Evolutionary conservation across 1,140 invertebrate species (phyloP).

Genomic region (Littorina saxatilis): DNA sequence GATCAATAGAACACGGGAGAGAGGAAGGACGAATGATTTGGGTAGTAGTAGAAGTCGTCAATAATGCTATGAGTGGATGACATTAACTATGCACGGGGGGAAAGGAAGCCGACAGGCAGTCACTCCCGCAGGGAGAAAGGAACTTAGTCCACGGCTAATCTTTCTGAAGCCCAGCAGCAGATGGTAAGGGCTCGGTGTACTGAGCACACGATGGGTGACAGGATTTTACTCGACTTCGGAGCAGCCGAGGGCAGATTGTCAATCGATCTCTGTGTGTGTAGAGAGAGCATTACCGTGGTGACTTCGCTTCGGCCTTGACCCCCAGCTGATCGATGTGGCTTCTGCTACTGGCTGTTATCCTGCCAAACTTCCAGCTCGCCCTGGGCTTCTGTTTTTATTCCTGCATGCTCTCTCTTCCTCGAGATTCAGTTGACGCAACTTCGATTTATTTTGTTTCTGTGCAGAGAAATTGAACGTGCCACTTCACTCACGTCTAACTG

Average conservation of each 20-base stretch:
- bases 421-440: too few species aligned
- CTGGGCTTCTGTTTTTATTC: too few species aligned
- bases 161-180: not conserved
- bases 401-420: too few species aligned
- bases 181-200: not conserved
- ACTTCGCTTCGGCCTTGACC: too few species aligned
- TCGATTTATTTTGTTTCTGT: too few species aligned
- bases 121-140: not conserved
- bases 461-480: too few species aligned
- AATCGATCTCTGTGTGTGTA: not conserved
- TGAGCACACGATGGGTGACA: not conserved
- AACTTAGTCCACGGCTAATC: not conserved
- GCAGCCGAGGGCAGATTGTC: not conserved
- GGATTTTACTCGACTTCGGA: not conserved
- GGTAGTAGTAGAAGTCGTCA: not conserved
- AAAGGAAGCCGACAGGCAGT: not conserved
- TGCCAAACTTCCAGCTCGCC: too few species aligned
- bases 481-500: too few species aligned
- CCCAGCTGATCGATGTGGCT: too few species aligned
- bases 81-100: slow-evolving; percentile 21
- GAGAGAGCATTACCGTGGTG: not conserved
- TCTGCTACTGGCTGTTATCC: too few species aligned
- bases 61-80: not conserved
- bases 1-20: not conserved
- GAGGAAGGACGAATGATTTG: not conserved